Evolutionary conservation across 2,113 vertebrate species (phyloP), one percentile per base, ranked within the genome.

Genomic region (Tinamus guttatus): DNA sequence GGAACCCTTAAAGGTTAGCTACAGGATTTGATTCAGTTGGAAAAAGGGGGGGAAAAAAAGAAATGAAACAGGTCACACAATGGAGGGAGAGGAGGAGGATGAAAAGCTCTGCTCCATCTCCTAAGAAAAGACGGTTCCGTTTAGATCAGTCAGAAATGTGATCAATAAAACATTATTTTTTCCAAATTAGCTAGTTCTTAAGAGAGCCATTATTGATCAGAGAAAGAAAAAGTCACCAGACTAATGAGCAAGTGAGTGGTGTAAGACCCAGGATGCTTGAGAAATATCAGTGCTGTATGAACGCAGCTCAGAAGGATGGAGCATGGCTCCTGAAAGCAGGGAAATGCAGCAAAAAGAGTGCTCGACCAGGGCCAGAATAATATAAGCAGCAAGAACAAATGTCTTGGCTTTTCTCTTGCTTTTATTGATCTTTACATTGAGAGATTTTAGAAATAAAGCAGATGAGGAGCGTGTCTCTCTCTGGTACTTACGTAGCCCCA

Each of bases 1-100:
- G 96, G 95, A 92, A 82, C 91, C 97, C 96, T 80, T 89, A 97
- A 97, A 98, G 97, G 97, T 97, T 97, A 97, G 74, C 18, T 76
- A 28, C 93, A 85, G 97, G 90, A 78, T 96, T 96, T 49, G 80
- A 63, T 97, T 96, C 86, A 27, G n/a, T 84, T 94, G 95, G 92
- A 92, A 94, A 96, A 94, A 88, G 86, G 67, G 58, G 56, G 10
- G 24, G 79, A 58, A 70, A 82, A 82, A 87, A 81, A 71, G 88
- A 92, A 88, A 94, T 78, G 75, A 96, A 95, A 91, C 79, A 59
- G 95, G 97, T 97, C 97, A 96, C 95, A 96, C 63, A 65, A 93
- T 88, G 77, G 77, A 89, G 90, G 92, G 80, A 70, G 87, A 77
- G 81, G 16, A 63, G 79, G 93, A 85, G 89, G 89, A 94, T 90